phyloP scores from a whole-genome alignment of 2,113 vertebrate genomes.

The Perca schrenkii region DNA sequence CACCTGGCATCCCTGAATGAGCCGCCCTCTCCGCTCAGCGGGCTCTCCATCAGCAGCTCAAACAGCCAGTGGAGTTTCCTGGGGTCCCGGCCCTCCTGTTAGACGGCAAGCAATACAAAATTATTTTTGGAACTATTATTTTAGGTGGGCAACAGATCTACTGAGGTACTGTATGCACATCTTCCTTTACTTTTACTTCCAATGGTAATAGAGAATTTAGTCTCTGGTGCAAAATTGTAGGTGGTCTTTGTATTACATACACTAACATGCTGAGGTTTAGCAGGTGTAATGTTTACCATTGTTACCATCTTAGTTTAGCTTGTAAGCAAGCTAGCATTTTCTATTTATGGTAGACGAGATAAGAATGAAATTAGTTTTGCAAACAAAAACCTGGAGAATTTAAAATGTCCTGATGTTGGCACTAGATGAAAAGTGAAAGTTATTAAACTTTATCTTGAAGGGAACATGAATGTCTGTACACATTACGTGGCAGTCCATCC shows the following conservation, averaged over 20 bases:
- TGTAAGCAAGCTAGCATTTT: no score
- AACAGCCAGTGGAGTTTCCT: slow-evolving; percentile 96
- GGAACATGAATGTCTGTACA: neutral
- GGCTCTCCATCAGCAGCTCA: slow-evolving; percentile 95
- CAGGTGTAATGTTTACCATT: neutral
- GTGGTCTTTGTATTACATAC: neutral
- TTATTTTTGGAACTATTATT: slow-evolving; percentile 22
- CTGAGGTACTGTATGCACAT: neutral
- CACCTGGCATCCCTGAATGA: slow-evolving; percentile 98
- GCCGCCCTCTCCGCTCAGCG: slow-evolving; percentile 93
- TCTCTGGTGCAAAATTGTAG: neutral
- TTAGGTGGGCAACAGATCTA: neutral
- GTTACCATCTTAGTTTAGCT: neutral
- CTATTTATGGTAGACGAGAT: no score
- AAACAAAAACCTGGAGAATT: neutral
- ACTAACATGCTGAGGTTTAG: neutral
- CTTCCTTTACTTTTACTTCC: neutral
- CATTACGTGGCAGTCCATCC: neutral
- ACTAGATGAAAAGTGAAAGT: neutral
- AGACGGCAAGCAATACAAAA: slow-evolving; percentile 36
- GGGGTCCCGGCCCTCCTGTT: slow-evolving; percentile 95
- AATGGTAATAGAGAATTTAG: neutral
- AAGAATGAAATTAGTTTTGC: no score
- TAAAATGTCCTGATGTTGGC: neutral
- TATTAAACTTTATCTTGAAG: neutral